Evolutionary conservation across 64 coral and sea anemone genomes (phyloP), one percentile per base, ranked within the genome.

Genomic region (Anthopleura sola): DNA sequence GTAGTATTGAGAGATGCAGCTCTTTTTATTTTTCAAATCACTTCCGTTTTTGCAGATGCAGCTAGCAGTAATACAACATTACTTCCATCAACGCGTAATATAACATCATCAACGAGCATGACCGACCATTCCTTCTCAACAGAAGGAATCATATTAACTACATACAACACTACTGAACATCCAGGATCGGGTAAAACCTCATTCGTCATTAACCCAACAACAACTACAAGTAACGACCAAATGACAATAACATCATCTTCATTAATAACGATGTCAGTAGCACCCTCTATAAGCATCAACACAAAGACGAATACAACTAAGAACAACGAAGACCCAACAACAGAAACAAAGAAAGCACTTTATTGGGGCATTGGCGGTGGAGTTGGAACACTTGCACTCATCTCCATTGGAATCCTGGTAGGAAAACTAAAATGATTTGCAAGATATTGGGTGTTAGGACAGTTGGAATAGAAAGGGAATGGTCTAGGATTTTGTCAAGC

Each of bases 361-460:
- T 79, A 79, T 37, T 38, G 37, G 36, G 76, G 76, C 5, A 46
- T 79, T 46, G 76, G 76, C 21, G 76, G 76, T 5, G 76, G 76
- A 38, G 44, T 79, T 79, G 76, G 76, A 10, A 1, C 76, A 44
- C 37, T 79, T 44, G 76, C 76, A 79, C 18, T 79, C 76, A 79
- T 79, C 21, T 38, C 76, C 6, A 10, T 79, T 40, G 76, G 36
- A 44, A 79, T 79, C 24, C 36, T 79, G 76, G 76, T 79, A 79
- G 8, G 76, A 2, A 62, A 62, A 23, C 6, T 62, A 7, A 26
- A 3, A 14, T 11, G 21, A n/a, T 62, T 6, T n/a, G 2, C 5
- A n/a, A 6, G 5, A 24, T 26, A 6, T 26, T 24, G 24, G 58
- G 24, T 26, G 0, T 26, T 24, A 62, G 58, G 24, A 62, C 58